Percentiles rank a stretch among this genome's conserved stretches.
Evolutionary conservation across 2,888 invertebrate genomes (phyloP).

Genomic region (Leptopilina syphax): DNA sequence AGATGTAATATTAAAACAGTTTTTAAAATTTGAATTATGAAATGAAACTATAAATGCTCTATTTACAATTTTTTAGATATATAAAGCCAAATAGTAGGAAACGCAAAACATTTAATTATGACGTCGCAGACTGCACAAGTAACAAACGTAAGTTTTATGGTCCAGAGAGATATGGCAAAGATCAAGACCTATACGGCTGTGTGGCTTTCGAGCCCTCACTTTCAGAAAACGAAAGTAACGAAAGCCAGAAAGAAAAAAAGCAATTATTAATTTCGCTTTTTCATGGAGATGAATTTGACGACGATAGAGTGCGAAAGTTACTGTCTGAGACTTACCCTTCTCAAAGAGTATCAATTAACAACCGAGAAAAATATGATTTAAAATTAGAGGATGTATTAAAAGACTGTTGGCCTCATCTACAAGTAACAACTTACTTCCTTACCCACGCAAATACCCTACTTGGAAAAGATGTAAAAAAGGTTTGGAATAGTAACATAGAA

Average conservation of each 20-base stretch:
- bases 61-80: too few relatives aligned
- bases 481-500: neutral
- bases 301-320: neutral
- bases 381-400: neutral
- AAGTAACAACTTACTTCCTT: neutral
- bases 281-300: neutral
- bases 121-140: neutral
- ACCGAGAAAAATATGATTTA: neutral
- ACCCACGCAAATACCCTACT: neutral
- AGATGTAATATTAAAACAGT: too few relatives aligned
- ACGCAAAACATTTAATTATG: neutral
- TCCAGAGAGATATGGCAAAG: neutral
- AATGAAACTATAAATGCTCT: too few relatives aligned
- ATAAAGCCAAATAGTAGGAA: neutral
- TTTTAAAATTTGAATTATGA: too few relatives aligned
- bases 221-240: neutral
- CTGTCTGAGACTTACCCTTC: neutral
- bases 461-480: neutral
- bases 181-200: neutral
- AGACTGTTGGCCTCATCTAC: neutral
- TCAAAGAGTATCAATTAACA: conserved; percentile 1
- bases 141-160: neutral
- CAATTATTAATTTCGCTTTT: neutral
- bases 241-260: neutral
- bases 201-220: neutral